phyloP scores from a whole-genome alignment of 2,113 vertebrate species.

The Oophaga pumilio region DNA sequence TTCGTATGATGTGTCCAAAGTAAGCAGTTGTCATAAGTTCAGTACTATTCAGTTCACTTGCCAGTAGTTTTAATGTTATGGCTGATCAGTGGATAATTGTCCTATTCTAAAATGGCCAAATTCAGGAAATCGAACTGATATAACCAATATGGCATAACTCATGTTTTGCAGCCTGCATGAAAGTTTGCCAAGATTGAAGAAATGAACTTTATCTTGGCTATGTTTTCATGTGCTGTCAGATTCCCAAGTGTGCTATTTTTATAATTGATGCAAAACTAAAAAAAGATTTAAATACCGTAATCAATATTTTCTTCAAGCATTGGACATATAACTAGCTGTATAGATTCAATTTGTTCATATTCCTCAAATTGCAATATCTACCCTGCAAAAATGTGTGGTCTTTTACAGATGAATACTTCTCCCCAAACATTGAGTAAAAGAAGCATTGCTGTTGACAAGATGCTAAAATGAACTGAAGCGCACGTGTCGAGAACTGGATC shows the following conservation, averaged over 20 bases:
- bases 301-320: not conserved
- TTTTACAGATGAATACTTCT: not conserved
- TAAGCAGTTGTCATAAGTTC: no score
- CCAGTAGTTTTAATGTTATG: no score
- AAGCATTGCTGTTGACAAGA: not conserved
- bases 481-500: slow-evolving; percentile 17
- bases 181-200: not conserved
- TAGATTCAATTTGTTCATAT: slow-evolving; percentile 2
- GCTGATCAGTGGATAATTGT: no score
- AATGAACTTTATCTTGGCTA: not conserved
- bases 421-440: not conserved
- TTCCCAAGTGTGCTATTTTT: not conserved
- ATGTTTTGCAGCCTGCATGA: not conserved
- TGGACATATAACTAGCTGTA: not conserved
- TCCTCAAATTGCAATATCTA: not conserved
- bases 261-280: not conserved
- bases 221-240: not conserved
- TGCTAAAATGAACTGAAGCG: not conserved
- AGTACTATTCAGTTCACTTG: no score
- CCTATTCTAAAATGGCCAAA: not conserved
- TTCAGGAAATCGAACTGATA: not conserved
- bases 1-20: no score
- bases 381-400: not conserved
- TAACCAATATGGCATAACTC: not conserved
- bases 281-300: not conserved